Percentiles rank a stretch among this genome's conserved stretches.
Conservation (phyloP, 64 coral and sea anemone genomes). For the Stylophora pistillata region DNA sequence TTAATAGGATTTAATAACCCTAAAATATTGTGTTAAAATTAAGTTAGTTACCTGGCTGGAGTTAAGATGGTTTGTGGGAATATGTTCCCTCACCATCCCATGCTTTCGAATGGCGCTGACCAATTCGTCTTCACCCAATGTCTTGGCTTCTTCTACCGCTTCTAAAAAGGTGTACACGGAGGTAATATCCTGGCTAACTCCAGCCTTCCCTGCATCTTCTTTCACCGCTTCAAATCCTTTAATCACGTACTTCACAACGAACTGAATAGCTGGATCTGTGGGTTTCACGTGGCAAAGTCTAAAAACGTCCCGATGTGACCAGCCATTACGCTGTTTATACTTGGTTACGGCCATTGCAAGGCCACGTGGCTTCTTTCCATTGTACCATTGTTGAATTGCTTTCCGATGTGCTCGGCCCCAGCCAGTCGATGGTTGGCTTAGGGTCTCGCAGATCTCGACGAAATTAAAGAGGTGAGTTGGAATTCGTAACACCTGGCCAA, state of each 20-base stretch:
- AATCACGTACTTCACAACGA: constrained; percentile 87
- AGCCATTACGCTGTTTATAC: constrained; percentile 93
- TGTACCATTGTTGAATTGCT: constrained; percentile 95
- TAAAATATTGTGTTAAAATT: not conserved
- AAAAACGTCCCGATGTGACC: constrained; percentile 86
- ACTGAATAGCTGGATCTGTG: constrained; percentile 20
- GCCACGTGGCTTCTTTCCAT: constrained; percentile 56
- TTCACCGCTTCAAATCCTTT: constrained; percentile 75
- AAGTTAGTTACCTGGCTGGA: constrained; percentile 52
- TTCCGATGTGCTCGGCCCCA: constrained; percentile 90
- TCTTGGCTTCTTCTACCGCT: constrained; percentile 73
- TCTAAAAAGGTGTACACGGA: constrained; percentile 50
- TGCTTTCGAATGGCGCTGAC: constrained; percentile 42
- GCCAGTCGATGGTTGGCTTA: constrained; percentile 69
- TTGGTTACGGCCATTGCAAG: constrained; percentile 86
- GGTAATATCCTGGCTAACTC: constrained; percentile 71
- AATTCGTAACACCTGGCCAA: constrained; percentile 72
- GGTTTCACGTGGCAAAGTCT: constrained; percentile 87
- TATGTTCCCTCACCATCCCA: constrained; percentile 79
- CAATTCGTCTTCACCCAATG: constrained; percentile 65
- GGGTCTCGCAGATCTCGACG: constrained; percentile 65
- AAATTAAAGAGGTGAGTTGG: constrained; percentile 92
- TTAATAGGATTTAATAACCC: not conserved
- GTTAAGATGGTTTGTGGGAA: constrained; percentile 79
- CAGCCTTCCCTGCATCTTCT: constrained; percentile 28